These are phyloP conservation scores for Chrysopilus asiliformis DNA, from an alignment of 2,888 invertebrate species.

Conservation along the genomic window DNA sequence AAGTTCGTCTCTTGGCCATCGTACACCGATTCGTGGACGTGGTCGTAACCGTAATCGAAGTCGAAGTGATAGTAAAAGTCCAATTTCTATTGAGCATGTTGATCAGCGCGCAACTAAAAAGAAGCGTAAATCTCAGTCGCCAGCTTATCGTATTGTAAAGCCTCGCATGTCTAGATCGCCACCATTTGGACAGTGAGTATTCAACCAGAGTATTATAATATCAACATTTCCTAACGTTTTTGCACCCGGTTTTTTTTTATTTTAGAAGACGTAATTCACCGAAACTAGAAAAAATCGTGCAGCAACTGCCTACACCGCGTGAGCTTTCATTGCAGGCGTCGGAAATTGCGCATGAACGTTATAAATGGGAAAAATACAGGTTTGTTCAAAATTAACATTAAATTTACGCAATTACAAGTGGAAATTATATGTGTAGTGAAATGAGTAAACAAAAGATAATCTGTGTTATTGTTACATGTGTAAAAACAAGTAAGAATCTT, in stretches of 20 bases:
- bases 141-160: conserved; percentile 19
- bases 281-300: conserved; percentile 1
- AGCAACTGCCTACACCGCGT: conserved; percentile 17
- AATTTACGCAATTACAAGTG: too few species aligned
- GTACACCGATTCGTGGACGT: conserved; percentile 1
- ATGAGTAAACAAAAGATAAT: too few species aligned
- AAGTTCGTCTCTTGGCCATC: conserved; percentile 18
- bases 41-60: conserved; percentile 7
- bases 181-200: conserved; percentile 17
- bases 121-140: conserved; percentile 19
- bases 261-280: neutral
- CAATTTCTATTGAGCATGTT: too few species aligned
- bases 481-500: too few species aligned
- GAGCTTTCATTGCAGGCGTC: conserved; percentile 32
- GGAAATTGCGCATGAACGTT: conserved; percentile 36
- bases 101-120: neutral
- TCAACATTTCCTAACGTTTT: conserved; percentile 1
- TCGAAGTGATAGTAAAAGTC: conserved; percentile 3
- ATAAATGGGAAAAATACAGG: conserved; percentile 41
- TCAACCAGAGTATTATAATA: conserved; percentile 12
- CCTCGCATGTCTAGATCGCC: conserved; percentile 19
- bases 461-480: too few species aligned
- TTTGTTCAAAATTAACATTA: conserved; percentile 7
- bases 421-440: too few species aligned
- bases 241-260: conserved; percentile 2